phyloP scores from a whole-genome alignment of 2,888 invertebrate genomes.

The Drosophila barbarae region DNA sequence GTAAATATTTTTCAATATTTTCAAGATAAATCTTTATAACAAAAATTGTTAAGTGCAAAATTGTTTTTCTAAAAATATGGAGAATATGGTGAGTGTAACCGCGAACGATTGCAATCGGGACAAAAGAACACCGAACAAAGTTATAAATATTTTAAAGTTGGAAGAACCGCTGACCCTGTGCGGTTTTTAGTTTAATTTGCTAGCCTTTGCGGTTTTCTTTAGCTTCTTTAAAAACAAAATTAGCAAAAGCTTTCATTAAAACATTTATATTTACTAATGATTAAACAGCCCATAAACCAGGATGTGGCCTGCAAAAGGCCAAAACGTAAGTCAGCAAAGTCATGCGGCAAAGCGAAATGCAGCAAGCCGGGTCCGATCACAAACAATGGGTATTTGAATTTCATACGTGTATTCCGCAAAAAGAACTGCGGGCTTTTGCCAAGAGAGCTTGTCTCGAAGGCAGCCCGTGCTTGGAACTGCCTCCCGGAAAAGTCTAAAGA shows the following conservation, averaged over 20 bases:
- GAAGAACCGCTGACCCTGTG: neutral
- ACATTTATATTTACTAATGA: neutral
- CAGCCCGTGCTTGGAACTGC: neutral
- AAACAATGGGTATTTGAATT: neutral
- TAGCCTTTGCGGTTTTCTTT: neutral
- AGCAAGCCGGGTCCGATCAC: slow-evolving; percentile 1
- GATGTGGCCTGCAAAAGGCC: neutral
- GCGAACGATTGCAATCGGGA: no score
- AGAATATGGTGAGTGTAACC: neutral
- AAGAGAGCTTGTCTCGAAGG: neutral
- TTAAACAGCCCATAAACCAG: neutral
- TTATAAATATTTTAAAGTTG: neutral
- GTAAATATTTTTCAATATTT: neutral
- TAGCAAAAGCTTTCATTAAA: neutral
- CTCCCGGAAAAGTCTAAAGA: neutral
- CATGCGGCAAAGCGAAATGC: neutral
- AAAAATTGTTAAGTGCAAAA: neutral
- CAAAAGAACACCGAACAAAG: neutral
- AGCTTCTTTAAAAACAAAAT: neutral
- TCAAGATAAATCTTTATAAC: neutral
- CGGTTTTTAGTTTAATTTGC: neutral
- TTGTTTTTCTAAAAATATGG: no score
- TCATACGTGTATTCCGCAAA: neutral
- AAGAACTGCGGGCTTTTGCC: neutral
- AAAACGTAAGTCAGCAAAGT: neutral